Conservation (phyloP, 1,140 invertebrate species). For the Conus ventricosus region DNA sequence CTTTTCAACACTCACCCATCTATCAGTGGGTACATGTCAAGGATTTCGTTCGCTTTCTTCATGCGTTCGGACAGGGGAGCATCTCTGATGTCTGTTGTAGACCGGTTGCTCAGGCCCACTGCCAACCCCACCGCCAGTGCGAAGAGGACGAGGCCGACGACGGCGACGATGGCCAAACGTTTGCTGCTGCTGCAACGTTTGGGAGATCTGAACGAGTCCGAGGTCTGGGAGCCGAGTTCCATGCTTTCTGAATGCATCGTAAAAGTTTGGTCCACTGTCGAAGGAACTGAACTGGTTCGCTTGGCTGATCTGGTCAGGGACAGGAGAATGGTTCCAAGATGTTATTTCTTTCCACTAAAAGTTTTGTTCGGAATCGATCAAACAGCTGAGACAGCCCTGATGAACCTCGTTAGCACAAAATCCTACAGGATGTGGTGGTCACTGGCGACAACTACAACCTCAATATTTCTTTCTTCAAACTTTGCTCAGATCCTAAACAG, state of each 20-base stretch:
- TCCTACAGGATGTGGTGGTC: too few relatives aligned
- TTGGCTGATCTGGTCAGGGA: too few relatives aligned
- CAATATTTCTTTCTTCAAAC: too few relatives aligned
- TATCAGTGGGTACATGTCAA: constrained; percentile 80
- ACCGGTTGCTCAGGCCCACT: constrained; percentile 23
- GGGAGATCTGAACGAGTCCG: neutral
- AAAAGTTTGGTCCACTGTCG: too few relatives aligned
- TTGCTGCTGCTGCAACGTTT: neutral
- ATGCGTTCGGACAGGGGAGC: constrained; percentile 58
- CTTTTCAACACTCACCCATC: constrained; percentile 78
- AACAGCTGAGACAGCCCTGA: too few relatives aligned
- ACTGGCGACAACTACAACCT: too few relatives aligned
- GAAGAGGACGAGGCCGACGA: constrained; percentile 39
- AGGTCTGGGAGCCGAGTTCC: neutral
- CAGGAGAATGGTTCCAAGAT: too few relatives aligned
- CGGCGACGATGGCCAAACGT: constrained; percentile 36
- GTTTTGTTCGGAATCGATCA: too few relatives aligned
- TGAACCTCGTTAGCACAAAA: too few relatives aligned
- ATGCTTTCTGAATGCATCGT: neutral
- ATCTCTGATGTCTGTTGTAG: neutral
- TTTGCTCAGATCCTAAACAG: too few relatives aligned
- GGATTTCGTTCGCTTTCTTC: constrained; percentile 77
- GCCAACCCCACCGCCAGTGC: constrained; percentile 46
- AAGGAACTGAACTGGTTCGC: too few relatives aligned
- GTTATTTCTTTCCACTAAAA: too few relatives aligned